Evolutionary conservation across 2,113 vertebrate genomes (phyloP).

Genomic region (Thermophis baileyi): DNA sequence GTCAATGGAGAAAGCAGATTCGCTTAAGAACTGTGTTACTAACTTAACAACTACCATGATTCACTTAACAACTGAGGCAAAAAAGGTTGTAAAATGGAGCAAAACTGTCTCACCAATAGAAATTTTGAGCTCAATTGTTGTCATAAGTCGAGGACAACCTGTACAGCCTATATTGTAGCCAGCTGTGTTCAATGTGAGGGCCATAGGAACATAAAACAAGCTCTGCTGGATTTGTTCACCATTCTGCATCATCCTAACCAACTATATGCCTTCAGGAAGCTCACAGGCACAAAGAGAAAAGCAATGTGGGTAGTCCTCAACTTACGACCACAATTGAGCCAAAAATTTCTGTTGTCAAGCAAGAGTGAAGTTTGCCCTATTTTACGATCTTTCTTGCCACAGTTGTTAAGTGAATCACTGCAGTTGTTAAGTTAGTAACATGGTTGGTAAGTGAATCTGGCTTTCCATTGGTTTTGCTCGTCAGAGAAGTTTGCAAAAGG

Average conservation of each 20-base stretch:
- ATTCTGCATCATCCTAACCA: not conserved
- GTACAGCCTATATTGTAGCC: not conserved
- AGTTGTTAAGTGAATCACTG: not conserved
- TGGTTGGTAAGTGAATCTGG: not conserved
- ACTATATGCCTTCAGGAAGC: not conserved
- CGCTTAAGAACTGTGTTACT: not conserved
- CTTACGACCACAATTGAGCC: not conserved
- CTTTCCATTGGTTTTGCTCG: not conserved
- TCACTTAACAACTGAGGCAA: not conserved
- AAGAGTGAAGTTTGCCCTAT: not conserved
- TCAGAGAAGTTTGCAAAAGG: not conserved
- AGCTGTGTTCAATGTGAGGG: not conserved
- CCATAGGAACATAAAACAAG: not conserved
- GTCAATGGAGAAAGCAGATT: not conserved
- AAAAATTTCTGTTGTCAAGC: not conserved
- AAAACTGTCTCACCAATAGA: not conserved
- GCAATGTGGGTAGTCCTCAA: not conserved
- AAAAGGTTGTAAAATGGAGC: not conserved
- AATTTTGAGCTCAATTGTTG: not conserved
- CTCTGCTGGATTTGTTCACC: not conserved
- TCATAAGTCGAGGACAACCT: not conserved
- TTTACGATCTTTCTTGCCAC: not conserved
- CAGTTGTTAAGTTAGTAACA: not conserved
- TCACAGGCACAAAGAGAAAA: not conserved
- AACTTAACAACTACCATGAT: not conserved